Percentiles rank a stretch among this genome's conserved stretches.
phyloP scores from a whole-genome alignment of 2,113 vertebrate genomes.

The Gracilinanus agilis region DNA sequence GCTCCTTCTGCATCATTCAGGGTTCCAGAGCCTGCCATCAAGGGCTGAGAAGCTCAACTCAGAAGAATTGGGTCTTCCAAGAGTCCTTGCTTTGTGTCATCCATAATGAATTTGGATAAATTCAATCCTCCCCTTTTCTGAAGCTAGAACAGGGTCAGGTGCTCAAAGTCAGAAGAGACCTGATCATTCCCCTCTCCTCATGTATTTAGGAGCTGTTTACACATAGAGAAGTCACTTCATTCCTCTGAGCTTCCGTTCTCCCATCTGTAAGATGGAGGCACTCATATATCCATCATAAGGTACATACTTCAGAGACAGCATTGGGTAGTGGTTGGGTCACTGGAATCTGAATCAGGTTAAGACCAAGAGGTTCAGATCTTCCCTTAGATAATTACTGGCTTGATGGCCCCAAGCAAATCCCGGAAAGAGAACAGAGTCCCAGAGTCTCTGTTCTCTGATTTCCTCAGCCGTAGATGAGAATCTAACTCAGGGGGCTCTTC shows the following conservation, averaged over 20 bases:
- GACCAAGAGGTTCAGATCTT: no score
- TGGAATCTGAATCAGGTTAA: no score
- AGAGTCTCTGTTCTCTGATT: background rate
- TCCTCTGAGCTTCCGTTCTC: background rate
- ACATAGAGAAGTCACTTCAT: background rate
- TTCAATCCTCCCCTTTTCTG: background rate
- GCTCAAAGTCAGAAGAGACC: background rate
- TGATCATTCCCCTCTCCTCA: background rate
- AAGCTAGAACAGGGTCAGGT: background rate
- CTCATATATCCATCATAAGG: background rate
- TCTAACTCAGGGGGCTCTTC: background rate
- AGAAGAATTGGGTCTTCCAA: background rate
- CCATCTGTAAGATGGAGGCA: background rate
- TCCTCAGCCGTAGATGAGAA: background rate
- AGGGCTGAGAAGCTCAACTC: background rate
- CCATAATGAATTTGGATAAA: background rate
- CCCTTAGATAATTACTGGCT: background rate
- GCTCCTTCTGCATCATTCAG: no score
- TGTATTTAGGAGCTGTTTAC: background rate
- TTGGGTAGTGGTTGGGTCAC: no score
- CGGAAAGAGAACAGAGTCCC: no score
- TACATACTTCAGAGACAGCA: no score
- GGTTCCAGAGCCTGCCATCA: background rate
- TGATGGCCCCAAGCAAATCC: no score
- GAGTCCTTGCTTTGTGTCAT: no score